Conservation (phyloP, 2,888 invertebrate genomes). For the Flabesymbios commensalis region DNA sequence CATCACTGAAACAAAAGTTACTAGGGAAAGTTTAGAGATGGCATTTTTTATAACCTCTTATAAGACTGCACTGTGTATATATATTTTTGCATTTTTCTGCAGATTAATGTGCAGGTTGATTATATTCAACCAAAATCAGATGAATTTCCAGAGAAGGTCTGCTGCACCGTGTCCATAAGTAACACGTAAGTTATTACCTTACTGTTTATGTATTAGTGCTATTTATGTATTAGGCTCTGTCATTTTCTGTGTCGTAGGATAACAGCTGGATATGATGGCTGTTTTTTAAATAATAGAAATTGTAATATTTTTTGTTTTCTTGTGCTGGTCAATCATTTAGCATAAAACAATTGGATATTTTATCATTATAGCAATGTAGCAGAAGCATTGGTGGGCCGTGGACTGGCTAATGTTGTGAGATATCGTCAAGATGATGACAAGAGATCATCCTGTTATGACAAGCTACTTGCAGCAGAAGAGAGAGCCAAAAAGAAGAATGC, state of each 20-base stretch:
- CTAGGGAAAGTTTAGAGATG: no score
- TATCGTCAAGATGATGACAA: conserved; percentile 96
- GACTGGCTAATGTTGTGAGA: conserved; percentile 87
- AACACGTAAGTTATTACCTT: conserved; percentile 16
- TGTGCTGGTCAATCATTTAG: no score
- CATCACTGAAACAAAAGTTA: no score
- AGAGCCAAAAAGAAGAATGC: conserved; percentile 78
- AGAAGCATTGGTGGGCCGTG: conserved; percentile 86
- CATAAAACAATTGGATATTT: no score
- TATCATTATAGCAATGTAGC: conserved; percentile 78
- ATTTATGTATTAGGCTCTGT: no score
- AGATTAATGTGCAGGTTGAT: conserved; percentile 84
- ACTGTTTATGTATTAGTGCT: no score
- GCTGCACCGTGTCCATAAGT: conserved; percentile 80
- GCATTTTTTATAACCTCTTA: no score
- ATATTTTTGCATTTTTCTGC: conserved; percentile 13
- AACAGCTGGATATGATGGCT: no score
- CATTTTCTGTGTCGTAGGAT: no score
- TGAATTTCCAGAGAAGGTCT: conserved; percentile 83
- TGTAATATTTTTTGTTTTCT: no score
- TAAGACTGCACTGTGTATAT: no score
- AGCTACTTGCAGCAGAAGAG: conserved; percentile 86
- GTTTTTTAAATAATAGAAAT: no score
- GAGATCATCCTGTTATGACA: conserved; percentile 90
- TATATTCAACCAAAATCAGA: conserved; percentile 95